These are phyloP conservation scores for Lepidocyrtinus sp. DNA, from an alignment of 2,888 invertebrate species.

Conservation along the genomic window DNA sequence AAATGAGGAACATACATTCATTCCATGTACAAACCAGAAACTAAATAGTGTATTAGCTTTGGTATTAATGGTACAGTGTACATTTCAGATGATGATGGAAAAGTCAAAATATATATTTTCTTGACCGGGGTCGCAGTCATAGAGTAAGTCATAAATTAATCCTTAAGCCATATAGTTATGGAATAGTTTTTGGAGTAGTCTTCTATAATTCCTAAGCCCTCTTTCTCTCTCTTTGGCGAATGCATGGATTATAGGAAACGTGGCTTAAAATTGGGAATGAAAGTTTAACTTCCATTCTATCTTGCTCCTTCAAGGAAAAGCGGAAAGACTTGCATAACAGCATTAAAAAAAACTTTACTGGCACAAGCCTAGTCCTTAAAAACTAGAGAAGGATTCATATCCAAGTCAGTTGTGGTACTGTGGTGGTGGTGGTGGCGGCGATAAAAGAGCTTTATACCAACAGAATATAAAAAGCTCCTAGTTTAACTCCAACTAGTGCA, in stretches of 20 bases:
- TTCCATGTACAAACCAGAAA: slow-evolving; percentile 26
- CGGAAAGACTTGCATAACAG: slow-evolving; percentile 26
- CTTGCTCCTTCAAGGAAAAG: no score
- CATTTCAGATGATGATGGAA: slow-evolving; percentile 26
- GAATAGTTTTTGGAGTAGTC: background rate
- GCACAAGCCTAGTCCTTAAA: no score
- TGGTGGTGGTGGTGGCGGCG: slow-evolving; percentile 26
- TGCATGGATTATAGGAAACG: background rate
- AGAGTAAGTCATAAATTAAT: slow-evolving; percentile 18
- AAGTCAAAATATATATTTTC: slow-evolving; percentile 21
- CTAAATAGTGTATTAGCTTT: no score
- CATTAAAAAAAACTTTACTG: no score
- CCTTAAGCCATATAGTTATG: background rate
- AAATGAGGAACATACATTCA: slow-evolving; percentile 23
- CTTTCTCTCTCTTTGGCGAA: background rate
- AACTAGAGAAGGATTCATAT: slow-evolving; percentile 19
- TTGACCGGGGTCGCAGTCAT: slow-evolving; percentile 19
- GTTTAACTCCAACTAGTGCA: slow-evolving; percentile 29
- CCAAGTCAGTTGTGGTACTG: slow-evolving; percentile 40
- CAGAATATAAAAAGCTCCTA: slow-evolving; percentile 13
- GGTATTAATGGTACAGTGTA: no score
- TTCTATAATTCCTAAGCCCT: no score
- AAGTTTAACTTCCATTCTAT: no score
- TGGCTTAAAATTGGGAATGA: background rate
- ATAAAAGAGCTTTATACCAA: slow-evolving; percentile 32